Percentiles rank a stretch among this genome's conserved stretches.
phyloP scores from a whole-genome alignment of 2,797 vertebrate species.

The Protosalanx chinensis region DNA sequence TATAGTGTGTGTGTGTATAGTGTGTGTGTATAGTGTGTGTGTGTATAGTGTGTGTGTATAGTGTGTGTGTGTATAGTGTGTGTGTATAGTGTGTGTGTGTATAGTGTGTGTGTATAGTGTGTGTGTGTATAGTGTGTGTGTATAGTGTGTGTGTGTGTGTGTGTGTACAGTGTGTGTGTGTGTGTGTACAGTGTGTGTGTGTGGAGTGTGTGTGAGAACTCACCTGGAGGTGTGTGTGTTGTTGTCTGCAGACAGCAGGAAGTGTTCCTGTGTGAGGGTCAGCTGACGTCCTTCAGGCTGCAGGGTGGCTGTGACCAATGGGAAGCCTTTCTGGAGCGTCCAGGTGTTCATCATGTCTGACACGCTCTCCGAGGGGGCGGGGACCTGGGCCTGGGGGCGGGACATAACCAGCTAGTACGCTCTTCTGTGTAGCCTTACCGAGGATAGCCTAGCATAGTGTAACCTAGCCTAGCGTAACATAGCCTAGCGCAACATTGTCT shows the following conservation, averaged over 20 bases:
- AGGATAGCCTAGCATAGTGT: background rate
- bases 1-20: background rate
- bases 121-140: background rate
- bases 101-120: background rate
- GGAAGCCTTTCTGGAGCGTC: constrained; percentile 92
- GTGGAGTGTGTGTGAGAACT: constrained; percentile 4
- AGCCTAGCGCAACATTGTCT: background rate
- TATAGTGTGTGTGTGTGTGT: constrained; percentile 14
- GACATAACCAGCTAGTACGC: background rate
- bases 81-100: constrained; percentile 71
- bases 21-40: background rate
- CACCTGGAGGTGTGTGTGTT: constrained; percentile 73
- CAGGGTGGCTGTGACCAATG: constrained; percentile 83
- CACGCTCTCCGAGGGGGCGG: constrained; percentile 72
- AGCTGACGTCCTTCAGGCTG: constrained; percentile 68
- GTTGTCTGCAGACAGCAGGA: constrained; percentile 72
- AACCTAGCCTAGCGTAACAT: background rate
- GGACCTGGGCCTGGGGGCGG: constrained; percentile 61
- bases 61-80: constrained; percentile 46
- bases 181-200: background rate
- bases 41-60: background rate
- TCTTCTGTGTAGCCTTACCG: too few species aligned
- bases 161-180: background rate
- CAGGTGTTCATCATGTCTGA: constrained; percentile 91
- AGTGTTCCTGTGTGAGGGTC: constrained; percentile 83